A percentile compares a stretch with the other conserved stretches of the same genome.
These are phyloP conservation scores for Sarcoramphus papa DNA, from an alignment of 2,797 vertebrate species.

Conservation along the genomic window DNA sequence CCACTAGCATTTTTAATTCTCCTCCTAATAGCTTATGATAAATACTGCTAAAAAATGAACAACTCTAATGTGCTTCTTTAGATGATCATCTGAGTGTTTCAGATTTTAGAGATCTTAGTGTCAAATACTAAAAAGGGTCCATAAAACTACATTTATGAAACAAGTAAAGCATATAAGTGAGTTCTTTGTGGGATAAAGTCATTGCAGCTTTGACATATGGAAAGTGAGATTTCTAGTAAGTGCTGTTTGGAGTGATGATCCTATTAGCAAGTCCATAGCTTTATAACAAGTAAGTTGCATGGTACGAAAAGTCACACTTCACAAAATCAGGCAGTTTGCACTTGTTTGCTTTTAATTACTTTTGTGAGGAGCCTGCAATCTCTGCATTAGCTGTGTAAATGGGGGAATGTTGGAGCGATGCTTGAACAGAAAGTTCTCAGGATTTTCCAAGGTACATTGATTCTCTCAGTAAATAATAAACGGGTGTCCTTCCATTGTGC, in stretches of 20 bases:
- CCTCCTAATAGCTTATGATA: background rate
- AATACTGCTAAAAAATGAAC: background rate
- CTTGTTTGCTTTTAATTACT: background rate
- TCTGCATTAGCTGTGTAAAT: background rate
- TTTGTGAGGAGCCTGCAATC: background rate
- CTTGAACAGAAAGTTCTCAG: background rate
- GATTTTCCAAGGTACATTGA: background rate
- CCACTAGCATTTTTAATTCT: background rate
- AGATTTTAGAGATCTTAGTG: background rate
- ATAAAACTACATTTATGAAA: background rate
- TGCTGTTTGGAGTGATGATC: background rate
- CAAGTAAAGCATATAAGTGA: background rate
- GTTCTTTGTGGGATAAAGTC: background rate
- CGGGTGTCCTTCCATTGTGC: background rate
- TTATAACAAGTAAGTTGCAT: background rate
- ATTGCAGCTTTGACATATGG: background rate
- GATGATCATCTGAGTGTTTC: background rate
- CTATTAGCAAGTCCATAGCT: background rate
- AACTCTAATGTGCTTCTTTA: background rate
- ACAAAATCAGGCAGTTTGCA: background rate
- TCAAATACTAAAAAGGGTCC: background rate
- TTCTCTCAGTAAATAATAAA: background rate
- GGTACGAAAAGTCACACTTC: background rate
- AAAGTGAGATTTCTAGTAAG: constrained; percentile 15
- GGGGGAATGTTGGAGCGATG: background rate